Evolutionary conservation across 1,140 invertebrate genomes (phyloP).

Genomic region (Papilio aristodemus): DNA sequence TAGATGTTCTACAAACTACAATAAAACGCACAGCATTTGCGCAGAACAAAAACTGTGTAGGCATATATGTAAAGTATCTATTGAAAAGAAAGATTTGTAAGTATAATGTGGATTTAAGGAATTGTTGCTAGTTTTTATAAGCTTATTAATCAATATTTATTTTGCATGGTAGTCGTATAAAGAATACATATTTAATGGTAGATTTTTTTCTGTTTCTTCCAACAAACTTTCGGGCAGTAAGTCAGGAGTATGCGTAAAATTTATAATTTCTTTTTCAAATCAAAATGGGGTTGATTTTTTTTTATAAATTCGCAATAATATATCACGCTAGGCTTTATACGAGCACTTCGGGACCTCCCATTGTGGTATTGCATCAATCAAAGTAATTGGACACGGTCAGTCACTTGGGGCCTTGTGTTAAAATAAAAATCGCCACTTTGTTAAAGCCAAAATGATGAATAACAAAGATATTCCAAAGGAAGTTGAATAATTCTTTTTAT

Average conservation of each 20-base stretch:
- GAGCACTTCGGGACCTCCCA: constrained; percentile 40
- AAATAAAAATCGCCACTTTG: constrained; percentile 43
- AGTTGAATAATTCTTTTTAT: constrained; percentile 31
- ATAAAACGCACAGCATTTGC: background rate
- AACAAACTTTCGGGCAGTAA: background rate
- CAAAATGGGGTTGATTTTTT: constrained; percentile 31
- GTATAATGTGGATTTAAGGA: background rate
- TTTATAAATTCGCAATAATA: constrained; percentile 21
- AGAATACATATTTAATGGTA: background rate
- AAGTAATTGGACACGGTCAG: constrained; percentile 47
- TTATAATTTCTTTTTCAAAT: constrained; percentile 22
- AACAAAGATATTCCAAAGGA: constrained; percentile 38
- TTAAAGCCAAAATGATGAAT: constrained; percentile 40
- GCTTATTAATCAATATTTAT: background rate
- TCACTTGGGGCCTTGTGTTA: constrained; percentile 39
- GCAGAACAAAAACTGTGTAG: constrained; percentile 5
- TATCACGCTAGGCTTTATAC: constrained; percentile 31
- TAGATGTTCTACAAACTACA: constrained; percentile 18
- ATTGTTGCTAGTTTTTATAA: background rate
- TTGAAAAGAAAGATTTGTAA: background rate
- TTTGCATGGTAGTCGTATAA: background rate
- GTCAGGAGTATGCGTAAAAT: constrained; percentile 21
- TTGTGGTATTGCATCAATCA: constrained; percentile 46
- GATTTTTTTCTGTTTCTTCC: background rate
- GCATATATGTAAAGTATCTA: background rate